Evolutionary conservation across 2,888 invertebrate species (phyloP), one percentile per base, ranked within the genome.

Genomic region (Gymnocheta viridis): DNA sequence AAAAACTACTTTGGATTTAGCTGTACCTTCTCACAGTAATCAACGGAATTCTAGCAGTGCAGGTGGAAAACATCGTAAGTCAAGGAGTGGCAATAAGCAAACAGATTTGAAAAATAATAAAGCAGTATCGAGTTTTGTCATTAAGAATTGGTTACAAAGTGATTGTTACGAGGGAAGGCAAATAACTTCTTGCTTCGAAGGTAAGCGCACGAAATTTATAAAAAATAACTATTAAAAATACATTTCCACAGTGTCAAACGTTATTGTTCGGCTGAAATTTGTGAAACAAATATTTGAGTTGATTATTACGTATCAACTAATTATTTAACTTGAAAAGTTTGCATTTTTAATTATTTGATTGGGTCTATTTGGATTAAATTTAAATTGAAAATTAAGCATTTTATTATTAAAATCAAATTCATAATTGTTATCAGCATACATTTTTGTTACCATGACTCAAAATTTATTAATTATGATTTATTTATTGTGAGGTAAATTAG

Each of bases 131-230:
- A 47, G 49, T 47, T 80, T 80, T 62, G 60, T 79, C 14, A 79
- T 85, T 17, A 69, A 85, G n/a, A 77, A 82, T 64, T 88, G 87
- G 87, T 70, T 87, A 56, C 86, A 86, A 35, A 64, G 76, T 56
- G 85, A 85, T 29, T 78, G 85, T 79, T 87, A 88, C 86, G 89
- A 88, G 82, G 86, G 85, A 51, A 87, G 86, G n/a, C 87, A n/a
- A n/a, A n/a, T 86, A 62, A 88, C 90, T 90, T 89, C 89, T 88
- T 87, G 87, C 87, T 87, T 81, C 87, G 89, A 90, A 90, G 90
- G 90, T 90, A 72, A 89, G 89, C 88, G 14, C 32, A 32, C 3
- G 32, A 32, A 32, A 32, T 4, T 32, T 7, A 1, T 32, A 32
- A 32, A 6, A 32, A 32, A 32, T 10, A 32, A 10, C 10, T 44